Percentiles rank a stretch among this genome's conserved stretches.
These are phyloP conservation scores for Centropyge bicolor DNA, from an alignment of 2,797 vertebrate genomes.

Conservation along the genomic window DNA sequence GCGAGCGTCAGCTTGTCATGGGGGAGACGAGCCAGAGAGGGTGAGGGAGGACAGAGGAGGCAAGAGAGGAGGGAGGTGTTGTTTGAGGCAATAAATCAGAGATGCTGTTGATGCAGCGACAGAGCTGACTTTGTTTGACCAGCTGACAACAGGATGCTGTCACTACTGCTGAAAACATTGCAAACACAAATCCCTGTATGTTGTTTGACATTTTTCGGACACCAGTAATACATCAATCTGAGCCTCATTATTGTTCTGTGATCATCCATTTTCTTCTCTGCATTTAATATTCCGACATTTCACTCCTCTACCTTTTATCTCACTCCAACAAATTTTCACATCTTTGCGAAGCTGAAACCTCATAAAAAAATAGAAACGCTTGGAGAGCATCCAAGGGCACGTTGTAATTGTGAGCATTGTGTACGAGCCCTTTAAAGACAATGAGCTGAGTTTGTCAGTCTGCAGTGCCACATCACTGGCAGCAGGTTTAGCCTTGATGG, in stretches of 20 bases:
- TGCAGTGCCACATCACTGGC: conserved; percentile 16
- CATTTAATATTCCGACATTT: neutral
- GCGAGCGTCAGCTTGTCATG: conserved; percentile 21
- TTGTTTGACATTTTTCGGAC: neutral
- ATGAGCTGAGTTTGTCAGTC: conserved; percentile 24
- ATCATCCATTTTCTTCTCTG: neutral
- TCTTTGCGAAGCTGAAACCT: conserved; percentile 4
- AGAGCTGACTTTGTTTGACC: conserved; percentile 59
- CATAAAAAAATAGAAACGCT: conserved; percentile 4
- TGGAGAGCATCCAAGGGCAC: conserved; percentile 19
- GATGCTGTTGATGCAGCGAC: conserved; percentile 50
- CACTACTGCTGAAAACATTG: conserved; percentile 32
- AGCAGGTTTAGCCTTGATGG: conserved; percentile 32
- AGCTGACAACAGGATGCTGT: conserved; percentile 49
- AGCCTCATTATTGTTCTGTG: conserved; percentile 22
- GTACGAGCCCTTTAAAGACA: conserved; percentile 30
- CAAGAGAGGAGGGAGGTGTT: conserved; percentile 15
- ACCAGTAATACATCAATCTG: conserved; percentile 3
- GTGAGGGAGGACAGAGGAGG: conserved; percentile 29
- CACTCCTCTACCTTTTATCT: neutral
- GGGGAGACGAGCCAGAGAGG: conserved; percentile 47
- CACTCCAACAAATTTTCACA: neutral
- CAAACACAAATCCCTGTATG: conserved; percentile 16
- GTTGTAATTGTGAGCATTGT: conserved; percentile 9
- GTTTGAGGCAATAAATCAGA: conserved; percentile 65